Conservation (phyloP, 2,888 invertebrate genomes). For the Scaptomyza cyrtandrae region DNA sequence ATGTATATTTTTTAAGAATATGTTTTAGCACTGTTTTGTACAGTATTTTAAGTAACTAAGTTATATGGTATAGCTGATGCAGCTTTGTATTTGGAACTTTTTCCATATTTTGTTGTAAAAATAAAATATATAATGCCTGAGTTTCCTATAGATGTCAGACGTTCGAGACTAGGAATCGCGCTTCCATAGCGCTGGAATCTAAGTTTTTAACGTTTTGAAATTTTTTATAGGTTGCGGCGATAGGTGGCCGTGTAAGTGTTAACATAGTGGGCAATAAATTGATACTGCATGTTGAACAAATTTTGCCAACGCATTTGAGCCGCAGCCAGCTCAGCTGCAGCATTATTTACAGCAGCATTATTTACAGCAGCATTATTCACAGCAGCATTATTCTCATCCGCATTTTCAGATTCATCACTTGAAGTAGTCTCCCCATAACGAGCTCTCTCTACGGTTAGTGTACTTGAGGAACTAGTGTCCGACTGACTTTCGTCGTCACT, state of each 20-base stretch:
- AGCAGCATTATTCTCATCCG: not conserved
- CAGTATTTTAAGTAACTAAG: constrained; percentile 13
- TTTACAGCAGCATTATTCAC: not conserved
- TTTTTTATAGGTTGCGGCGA: constrained; percentile 6
- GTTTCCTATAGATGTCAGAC: constrained; percentile 46
- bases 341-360: not conserved
- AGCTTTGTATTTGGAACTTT: constrained; percentile 38
- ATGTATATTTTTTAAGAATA: constrained; percentile 25
- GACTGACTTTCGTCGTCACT: constrained; percentile 4
- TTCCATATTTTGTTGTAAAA: constrained; percentile 21
- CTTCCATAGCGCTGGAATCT: constrained; percentile 37
- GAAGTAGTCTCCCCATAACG: constrained; percentile 18
- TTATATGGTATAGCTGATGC: constrained; percentile 40
- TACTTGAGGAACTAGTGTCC: constrained; percentile 1
- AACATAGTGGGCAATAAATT: constrained; percentile 56
- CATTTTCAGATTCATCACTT: constrained; percentile 14
- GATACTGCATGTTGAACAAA: constrained; percentile 52
- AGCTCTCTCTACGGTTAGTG: constrained; percentile 21
- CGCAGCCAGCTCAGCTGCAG: constrained; percentile 1
- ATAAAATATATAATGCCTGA: constrained; percentile 37
- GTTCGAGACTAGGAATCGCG: constrained; percentile 49
- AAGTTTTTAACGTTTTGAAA: constrained; percentile 5
- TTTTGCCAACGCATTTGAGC: constrained; percentile 38
- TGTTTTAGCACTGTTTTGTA: constrained; percentile 27
- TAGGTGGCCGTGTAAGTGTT: constrained; percentile 26